Evolutionary conservation across 2,797 vertebrate species (phyloP).

Genomic region (Sus cebifrons): DNA sequence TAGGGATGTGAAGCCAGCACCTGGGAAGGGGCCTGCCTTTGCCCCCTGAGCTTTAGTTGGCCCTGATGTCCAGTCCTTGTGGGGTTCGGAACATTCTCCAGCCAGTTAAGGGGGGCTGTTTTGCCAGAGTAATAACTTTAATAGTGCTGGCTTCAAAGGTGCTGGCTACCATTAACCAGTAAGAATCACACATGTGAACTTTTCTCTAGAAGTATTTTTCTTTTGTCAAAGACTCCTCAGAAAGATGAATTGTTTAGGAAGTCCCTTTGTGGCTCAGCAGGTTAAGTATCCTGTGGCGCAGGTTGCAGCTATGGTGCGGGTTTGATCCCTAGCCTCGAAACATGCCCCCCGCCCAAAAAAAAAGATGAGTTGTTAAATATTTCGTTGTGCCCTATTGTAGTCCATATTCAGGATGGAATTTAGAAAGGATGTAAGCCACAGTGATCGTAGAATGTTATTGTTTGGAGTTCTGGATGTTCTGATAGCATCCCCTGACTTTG

Average conservation of each 20-base stretch:
- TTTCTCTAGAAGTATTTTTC: neutral
- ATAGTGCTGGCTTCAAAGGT: neutral
- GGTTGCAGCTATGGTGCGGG: no score
- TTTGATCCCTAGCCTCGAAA: no score
- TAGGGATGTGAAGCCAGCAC: neutral
- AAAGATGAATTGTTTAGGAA: neutral
- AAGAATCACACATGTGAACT: neutral
- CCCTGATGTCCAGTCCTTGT: neutral
- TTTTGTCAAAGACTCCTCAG: constrained; percentile 4
- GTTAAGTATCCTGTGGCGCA: no score
- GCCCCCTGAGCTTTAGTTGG: neutral
- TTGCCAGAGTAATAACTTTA: neutral
- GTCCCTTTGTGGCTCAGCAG: no score
- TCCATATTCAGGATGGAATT: neutral
- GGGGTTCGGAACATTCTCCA: neutral
- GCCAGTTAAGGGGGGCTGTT: neutral
- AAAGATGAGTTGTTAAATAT: neutral
- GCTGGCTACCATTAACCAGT: neutral
- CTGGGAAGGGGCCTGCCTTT: neutral
- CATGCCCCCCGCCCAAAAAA: no score
- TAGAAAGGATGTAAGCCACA: neutral
- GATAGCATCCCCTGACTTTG: neutral
- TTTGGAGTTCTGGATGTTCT: constrained; percentile 29
- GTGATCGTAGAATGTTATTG: neutral
- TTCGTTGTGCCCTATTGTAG: neutral